Percentiles rank a stretch among this genome's conserved stretches.
Conservation (phyloP, 1,140 invertebrate genomes). For the Periplaneta americana region DNA sequence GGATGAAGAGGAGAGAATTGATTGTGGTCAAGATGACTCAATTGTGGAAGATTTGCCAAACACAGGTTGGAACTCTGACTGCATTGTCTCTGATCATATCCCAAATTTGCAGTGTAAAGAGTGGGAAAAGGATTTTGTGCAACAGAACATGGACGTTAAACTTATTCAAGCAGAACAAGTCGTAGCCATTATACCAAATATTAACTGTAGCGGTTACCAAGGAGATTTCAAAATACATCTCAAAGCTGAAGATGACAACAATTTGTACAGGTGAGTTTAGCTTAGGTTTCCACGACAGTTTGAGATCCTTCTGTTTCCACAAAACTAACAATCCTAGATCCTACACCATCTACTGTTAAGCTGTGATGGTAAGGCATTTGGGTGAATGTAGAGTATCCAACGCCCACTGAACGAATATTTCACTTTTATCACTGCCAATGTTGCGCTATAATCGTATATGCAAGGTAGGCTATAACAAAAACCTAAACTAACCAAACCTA, state of each 20-base stretch:
- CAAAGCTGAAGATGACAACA: background rate
- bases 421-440: no score
- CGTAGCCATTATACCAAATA: slow-evolving; percentile 1
- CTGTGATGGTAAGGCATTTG: background rate
- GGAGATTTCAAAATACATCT: slow-evolving; percentile 1
- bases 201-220: background rate
- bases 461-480: no score
- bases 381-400: no score
- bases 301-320: background rate
- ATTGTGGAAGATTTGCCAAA: background rate
- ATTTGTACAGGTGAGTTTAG: slow-evolving; percentile 1
- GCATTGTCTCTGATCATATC: background rate
- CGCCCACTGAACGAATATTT: no score
- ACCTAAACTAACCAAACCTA: no score
- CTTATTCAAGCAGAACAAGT: background rate
- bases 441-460: no score
- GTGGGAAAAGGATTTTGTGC: background rate
- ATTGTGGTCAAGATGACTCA: background rate
- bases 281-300: no score
- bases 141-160: background rate
- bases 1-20: background rate
- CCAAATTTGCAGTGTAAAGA: background rate
- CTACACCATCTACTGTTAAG: background rate
- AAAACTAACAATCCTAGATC: background rate
- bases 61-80: background rate